phyloP scores from a whole-genome alignment of 2,113 vertebrate species.

The Cygnus atratus region DNA sequence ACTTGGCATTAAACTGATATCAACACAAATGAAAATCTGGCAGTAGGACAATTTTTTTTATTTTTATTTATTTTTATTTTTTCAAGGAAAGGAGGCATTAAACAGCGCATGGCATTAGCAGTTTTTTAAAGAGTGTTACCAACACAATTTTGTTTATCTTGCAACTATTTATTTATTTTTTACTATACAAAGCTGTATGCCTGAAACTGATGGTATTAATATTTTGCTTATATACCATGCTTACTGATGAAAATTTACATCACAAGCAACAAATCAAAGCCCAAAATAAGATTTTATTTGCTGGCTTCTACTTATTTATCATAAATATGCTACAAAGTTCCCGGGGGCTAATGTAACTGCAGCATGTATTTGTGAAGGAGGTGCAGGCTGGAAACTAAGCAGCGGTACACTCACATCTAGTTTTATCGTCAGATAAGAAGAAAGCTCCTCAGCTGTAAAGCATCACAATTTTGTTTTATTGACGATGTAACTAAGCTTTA shows the following conservation, averaged over 20 bases:
- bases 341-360: neutral
- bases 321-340: fast-evolving
- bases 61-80: neutral
- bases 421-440: neutral
- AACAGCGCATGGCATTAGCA: neutral
- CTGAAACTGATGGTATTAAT: neutral
- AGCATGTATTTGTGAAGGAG: fast-evolving
- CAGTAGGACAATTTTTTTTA: neutral
- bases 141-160: neutral
- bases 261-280: neutral
- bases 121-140: neutral
- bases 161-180: neutral
- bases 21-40: neutral
- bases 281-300: neutral
- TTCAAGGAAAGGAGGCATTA: neutral
- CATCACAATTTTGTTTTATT: neutral
- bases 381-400: neutral
- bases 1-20: conserved; percentile 23
- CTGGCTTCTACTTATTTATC: neutral
- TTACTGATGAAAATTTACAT: neutral
- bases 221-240: neutral
- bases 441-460: neutral
- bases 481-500: neutral
- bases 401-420: fast-evolving
- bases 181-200: neutral